A percentile compares a stretch with the other conserved stretches of the same genome.
These are phyloP conservation scores for Heteropelma amictum DNA, from an alignment of 2,888 invertebrate genomes.

Conservation along the genomic window DNA sequence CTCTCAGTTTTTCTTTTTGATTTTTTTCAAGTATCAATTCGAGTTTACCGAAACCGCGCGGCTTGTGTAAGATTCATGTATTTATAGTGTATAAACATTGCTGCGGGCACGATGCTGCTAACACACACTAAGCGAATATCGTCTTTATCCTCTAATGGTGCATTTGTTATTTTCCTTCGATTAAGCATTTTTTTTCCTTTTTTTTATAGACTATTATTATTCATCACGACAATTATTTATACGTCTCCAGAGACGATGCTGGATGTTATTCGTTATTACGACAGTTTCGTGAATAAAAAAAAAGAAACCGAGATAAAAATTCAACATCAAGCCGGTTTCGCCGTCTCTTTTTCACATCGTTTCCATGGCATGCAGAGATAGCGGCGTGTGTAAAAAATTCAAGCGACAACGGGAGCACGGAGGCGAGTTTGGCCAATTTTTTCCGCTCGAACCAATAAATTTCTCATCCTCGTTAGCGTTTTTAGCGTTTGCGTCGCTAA, in stretches of 20 bases:
- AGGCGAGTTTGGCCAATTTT: constrained; percentile 28
- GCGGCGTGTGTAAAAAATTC: constrained; percentile 43
- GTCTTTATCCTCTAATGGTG: constrained; percentile 25
- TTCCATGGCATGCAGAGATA: constrained; percentile 47
- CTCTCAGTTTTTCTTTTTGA: neutral
- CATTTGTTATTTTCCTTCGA: constrained; percentile 7
- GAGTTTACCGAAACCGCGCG: neutral
- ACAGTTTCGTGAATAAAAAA: neutral
- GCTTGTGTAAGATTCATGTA: constrained; percentile 32
- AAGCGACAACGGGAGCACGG: constrained; percentile 51
- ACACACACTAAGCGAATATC: constrained; percentile 41
- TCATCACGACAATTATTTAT: no score
- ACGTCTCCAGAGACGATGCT: neutral
- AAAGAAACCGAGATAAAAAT: neutral
- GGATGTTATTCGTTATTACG: neutral
- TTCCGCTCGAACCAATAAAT: constrained; percentile 9
- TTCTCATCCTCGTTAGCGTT: no score
- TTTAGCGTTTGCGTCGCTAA: no score
- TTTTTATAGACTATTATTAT: no score
- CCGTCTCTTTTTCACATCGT: constrained; percentile 1
- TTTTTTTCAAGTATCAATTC: neutral
- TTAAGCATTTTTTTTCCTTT: neutral
- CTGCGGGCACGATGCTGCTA: constrained; percentile 50
- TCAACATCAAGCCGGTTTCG: neutral
- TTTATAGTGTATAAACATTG: constrained; percentile 45